phyloP scores from a whole-genome alignment of 2,797 vertebrate genomes.

The Rhodeus uyekii region DNA sequence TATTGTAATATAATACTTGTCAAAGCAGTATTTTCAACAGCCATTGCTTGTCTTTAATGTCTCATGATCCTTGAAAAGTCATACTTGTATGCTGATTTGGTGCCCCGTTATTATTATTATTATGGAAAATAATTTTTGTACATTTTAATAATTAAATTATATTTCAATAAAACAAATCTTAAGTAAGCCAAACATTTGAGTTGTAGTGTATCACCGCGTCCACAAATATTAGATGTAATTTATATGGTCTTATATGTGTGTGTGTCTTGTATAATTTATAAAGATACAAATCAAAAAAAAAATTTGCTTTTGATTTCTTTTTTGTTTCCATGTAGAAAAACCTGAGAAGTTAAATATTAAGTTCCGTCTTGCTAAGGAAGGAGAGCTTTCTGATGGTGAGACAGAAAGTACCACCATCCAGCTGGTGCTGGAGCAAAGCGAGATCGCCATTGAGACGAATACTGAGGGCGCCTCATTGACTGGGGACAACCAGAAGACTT shows the following conservation, averaged over 20 bases:
- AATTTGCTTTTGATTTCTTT: not conserved
- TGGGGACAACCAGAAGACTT: slow-evolving; percentile 51
- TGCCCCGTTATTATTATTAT: not conserved
- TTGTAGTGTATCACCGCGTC: too few relatives aligned
- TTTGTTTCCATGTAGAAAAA: slow-evolving; percentile 58
- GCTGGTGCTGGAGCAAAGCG: slow-evolving; percentile 68
- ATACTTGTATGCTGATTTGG: not conserved
- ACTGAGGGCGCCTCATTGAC: slow-evolving; percentile 35
- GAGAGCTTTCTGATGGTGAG: slow-evolving; percentile 59
- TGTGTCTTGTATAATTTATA: not conserved
- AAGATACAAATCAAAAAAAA: too few relatives aligned
- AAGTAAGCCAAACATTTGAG: too few relatives aligned
- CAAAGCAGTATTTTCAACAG: not conserved
- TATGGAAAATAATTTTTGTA: too few relatives aligned
- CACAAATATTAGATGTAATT: too few relatives aligned
- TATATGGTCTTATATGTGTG: too few relatives aligned
- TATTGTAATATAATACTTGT: not conserved
- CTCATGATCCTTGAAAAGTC: not conserved
- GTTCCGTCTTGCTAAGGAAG: slow-evolving; percentile 74
- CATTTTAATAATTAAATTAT: not conserved
- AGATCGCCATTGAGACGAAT: too few relatives aligned
- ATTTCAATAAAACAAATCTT: too few relatives aligned
- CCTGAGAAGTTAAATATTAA: slow-evolving; percentile 76
- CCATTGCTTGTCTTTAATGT: not conserved
- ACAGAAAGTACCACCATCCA: slow-evolving; percentile 67